Percentiles rank a stretch among this genome's conserved stretches.
Evolutionary conservation across 2,888 invertebrate species (phyloP).

Genomic region (Pogonocherus hispidulus): DNA sequence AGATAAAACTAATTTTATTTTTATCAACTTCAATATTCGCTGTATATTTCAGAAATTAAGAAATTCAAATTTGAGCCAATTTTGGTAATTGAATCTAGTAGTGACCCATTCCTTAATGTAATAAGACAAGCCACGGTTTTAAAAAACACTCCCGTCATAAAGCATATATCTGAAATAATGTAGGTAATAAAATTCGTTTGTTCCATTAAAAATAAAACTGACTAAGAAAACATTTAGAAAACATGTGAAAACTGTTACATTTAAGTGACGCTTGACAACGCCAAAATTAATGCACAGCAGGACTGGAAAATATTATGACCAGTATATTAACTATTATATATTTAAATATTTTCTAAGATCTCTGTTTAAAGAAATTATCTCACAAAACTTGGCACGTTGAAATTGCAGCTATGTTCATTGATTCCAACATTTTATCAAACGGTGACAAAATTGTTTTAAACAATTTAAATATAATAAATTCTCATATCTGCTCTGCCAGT

Average conservation of each 20-base stretch:
- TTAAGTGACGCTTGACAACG: slow-evolving; percentile 1
- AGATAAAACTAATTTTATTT: no score
- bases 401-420: background rate
- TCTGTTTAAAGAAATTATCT: slow-evolving; percentile 27
- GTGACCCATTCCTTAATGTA: no score
- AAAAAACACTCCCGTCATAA: no score
- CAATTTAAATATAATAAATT: no score
- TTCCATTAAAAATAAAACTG: background rate
- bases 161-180: no score
- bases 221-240: background rate
- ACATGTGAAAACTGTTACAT: background rate
- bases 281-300: background rate
- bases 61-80: no score
- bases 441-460: background rate
- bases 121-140: no score
- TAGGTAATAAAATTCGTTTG: no score
- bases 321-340: background rate
- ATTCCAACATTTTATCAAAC: background rate
- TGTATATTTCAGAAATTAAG: no score
- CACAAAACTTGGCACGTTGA: slow-evolving; percentile 21
- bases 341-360: slow-evolving; percentile 6
- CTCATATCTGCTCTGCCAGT: no score
- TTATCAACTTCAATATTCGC: no score
- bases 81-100: no score
- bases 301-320: background rate